A percentile compares a stretch with the other conserved stretches of the same genome.
These are phyloP conservation scores for Clitarchus hookeri DNA, from an alignment of 2,888 invertebrate species.

Conservation along the genomic window DNA sequence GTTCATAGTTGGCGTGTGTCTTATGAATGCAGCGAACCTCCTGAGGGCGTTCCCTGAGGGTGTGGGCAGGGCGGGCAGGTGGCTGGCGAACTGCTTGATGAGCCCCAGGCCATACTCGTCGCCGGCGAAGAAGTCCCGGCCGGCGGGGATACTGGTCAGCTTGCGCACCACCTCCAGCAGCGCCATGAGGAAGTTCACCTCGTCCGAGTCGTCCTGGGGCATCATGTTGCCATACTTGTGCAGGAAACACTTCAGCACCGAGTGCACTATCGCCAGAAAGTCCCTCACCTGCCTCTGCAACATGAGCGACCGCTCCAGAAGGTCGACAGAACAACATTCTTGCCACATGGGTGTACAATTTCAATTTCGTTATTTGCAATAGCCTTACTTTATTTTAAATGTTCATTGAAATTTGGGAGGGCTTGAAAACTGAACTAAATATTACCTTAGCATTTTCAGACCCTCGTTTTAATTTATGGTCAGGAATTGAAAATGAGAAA, in stretches of 20 bases:
- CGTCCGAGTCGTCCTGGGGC: neutral
- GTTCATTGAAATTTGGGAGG: too few relatives aligned
- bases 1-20: too few relatives aligned
- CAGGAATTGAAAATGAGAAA: too few relatives aligned
- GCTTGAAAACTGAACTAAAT: too few relatives aligned
- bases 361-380: too few relatives aligned
- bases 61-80: neutral
- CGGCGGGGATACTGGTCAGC: neutral
- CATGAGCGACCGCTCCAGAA: too few relatives aligned
- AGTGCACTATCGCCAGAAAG: slow-evolving; percentile 5
- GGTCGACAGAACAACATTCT: too few relatives aligned
- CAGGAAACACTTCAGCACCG: slow-evolving; percentile 16
- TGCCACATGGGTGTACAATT: too few relatives aligned
- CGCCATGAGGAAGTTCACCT: slow-evolving; percentile 11
- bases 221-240: neutral
- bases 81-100: neutral
- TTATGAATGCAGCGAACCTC: too few relatives aligned
- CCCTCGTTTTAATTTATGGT: too few relatives aligned
- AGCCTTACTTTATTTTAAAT: too few relatives aligned
- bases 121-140: neutral
- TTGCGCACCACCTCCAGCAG: neutral
- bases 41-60: neutral
- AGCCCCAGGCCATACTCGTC: neutral
- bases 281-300: slow-evolving; percentile 4
- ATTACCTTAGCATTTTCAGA: too few relatives aligned